Evolutionary conservation across 2,797 vertebrate genomes (phyloP).

Genomic region (Toxotes lorentzi): DNA sequence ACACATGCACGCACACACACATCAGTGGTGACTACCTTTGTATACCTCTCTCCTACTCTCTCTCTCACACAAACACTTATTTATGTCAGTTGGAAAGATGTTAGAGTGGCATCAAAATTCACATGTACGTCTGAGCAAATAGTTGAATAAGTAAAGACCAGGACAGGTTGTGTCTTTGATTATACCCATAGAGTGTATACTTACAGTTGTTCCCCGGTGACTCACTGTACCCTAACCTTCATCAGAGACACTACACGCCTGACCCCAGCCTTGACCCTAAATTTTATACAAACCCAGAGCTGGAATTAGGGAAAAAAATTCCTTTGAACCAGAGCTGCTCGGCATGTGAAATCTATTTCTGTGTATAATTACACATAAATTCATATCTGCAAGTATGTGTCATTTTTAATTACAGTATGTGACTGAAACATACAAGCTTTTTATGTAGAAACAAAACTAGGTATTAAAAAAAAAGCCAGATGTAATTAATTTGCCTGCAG

Average conservation of each 20-base stretch:
- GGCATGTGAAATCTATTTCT: constrained; percentile 12
- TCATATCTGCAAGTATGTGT: not conserved
- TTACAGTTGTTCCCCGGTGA: constrained; percentile 1
- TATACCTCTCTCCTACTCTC: not conserved
- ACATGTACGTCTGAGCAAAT: too few relatives aligned
- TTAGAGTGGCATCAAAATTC: not conserved
- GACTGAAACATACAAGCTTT: not conserved
- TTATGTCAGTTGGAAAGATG: not conserved
- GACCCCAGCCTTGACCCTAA: constrained; percentile 4
- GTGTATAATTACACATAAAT: not conserved
- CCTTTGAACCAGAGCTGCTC: constrained; percentile 11
- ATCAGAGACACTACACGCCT: not conserved
- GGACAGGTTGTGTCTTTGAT: too few relatives aligned
- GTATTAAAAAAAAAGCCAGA: not conserved
- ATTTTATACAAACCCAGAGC: not conserved
- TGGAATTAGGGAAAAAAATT: not conserved
- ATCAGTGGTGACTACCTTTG: not conserved
- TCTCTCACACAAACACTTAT: constrained; percentile 7
- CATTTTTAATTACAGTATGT: not conserved
- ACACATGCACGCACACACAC: constrained; percentile 6
- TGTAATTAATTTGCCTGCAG: not conserved
- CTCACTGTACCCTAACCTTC: not conserved
- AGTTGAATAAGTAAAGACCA: not conserved
- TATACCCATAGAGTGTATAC: too few relatives aligned
- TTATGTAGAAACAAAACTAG: not conserved